Evolutionary conservation across 2,797 vertebrate genomes (phyloP).

Genomic region (Urocyon cinereoargenteus): DNA sequence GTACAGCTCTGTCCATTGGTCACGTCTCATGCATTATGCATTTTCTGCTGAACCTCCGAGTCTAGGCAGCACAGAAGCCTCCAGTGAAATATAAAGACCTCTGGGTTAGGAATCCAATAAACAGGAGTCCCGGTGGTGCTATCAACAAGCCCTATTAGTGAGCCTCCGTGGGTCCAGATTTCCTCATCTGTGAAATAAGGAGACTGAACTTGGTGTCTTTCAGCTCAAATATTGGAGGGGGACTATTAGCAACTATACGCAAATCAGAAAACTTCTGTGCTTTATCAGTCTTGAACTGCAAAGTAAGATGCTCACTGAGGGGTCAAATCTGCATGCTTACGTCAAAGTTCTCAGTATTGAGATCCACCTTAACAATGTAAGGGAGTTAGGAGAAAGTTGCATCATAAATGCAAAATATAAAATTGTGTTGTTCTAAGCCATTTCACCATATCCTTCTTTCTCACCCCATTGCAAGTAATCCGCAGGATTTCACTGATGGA

Average conservation of each 20-base stretch:
- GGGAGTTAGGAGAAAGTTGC: slow-evolving; percentile 46
- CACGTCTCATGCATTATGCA: neutral
- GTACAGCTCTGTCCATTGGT: neutral
- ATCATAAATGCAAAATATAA: slow-evolving; percentile 43
- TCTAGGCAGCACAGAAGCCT: neutral
- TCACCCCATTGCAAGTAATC: slow-evolving; percentile 21
- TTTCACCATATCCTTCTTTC: slow-evolving; percentile 16
- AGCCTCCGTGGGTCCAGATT: neutral
- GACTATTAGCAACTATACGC: neutral
- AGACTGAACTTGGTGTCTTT: slow-evolving; percentile 59
- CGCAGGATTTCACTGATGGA: slow-evolving; percentile 2
- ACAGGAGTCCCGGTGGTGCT: neutral
- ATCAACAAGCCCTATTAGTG: neutral
- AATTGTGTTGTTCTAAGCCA: slow-evolving; percentile 45
- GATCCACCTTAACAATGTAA: slow-evolving; percentile 36
- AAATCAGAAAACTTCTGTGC: slow-evolving; percentile 37
- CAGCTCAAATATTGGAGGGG: slow-evolving; percentile 26
- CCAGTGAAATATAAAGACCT: slow-evolving; percentile 25
- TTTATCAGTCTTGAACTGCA: slow-evolving; percentile 15
- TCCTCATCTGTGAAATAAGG: slow-evolving; percentile 41
- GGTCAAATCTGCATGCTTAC: slow-evolving; percentile 4
- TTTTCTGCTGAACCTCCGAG: neutral
- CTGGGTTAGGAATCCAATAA: slow-evolving; percentile 23
- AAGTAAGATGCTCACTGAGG: slow-evolving; percentile 29
- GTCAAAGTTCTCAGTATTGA: slow-evolving; percentile 30